phyloP scores from a whole-genome alignment of 1,140 invertebrate genomes.

The Hyphantria cunea region DNA sequence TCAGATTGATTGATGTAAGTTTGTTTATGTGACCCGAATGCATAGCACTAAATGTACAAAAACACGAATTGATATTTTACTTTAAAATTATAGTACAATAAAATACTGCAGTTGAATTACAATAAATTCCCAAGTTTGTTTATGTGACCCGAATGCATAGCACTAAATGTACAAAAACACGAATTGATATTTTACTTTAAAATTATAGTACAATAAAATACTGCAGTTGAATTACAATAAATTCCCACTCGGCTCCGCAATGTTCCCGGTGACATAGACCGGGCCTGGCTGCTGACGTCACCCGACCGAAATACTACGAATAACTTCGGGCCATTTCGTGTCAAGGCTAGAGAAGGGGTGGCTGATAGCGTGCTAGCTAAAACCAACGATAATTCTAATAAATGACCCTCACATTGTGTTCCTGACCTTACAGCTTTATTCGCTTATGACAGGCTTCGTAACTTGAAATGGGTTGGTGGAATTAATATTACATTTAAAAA shows the following conservation, averaged over 20 bases:
- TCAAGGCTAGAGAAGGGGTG: constrained; percentile 27
- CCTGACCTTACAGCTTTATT: too few species aligned
- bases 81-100: too few species aligned
- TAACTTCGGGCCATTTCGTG: constrained; percentile 19
- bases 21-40: too few species aligned
- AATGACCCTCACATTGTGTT: constrained; percentile 16
- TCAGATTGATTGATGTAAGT: too few species aligned
- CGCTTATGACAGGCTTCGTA: too few species aligned
- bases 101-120: constrained; percentile 13
- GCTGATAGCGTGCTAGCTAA: constrained; percentile 20
- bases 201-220: neutral
- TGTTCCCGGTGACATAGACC: constrained; percentile 10
- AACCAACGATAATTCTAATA: constrained; percentile 27
- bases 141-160: too few species aligned
- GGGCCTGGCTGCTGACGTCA: constrained; percentile 24
- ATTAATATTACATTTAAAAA: too few species aligned
- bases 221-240: constrained; percentile 26
- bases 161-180: too few species aligned
- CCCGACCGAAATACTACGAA: constrained; percentile 13
- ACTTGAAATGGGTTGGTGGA: too few species aligned
- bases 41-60: too few species aligned
- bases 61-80: too few species aligned
- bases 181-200: too few species aligned
- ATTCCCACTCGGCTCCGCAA: constrained; percentile 19
- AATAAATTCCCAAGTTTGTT: constrained; percentile 29